A percentile compares a stretch with the other conserved stretches of the same genome.
These are phyloP conservation scores for Sphinx pinastri DNA, from an alignment of 2,888 invertebrate species.

Conservation along the genomic window DNA sequence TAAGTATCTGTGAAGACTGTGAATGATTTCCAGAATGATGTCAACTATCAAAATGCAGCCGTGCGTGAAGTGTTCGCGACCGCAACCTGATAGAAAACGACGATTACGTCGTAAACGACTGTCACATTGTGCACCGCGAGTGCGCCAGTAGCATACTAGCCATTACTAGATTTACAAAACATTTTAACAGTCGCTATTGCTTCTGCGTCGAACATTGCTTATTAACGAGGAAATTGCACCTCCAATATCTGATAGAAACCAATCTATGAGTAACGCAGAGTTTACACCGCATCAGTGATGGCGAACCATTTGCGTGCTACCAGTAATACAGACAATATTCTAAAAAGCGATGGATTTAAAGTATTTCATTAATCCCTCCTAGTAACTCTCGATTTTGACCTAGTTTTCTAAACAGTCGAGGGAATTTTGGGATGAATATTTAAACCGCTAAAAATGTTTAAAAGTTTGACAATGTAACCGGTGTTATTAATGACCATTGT, in stretches of 20 bases:
- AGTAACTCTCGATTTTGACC: too few relatives aligned
- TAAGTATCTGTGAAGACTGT: constrained; percentile 36
- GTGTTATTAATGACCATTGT: too few relatives aligned
- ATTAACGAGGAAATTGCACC: constrained; percentile 65
- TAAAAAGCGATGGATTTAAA: too few relatives aligned
- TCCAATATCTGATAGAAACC: constrained; percentile 45
- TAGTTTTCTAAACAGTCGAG: too few relatives aligned
- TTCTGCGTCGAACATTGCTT: constrained; percentile 62
- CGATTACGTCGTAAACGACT: constrained; percentile 76
- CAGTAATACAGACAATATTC: too few relatives aligned
- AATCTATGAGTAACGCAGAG: constrained; percentile 38
- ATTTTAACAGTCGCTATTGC: constrained; percentile 62
- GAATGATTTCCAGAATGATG: constrained; percentile 51
- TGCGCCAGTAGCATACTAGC: constrained; percentile 67
- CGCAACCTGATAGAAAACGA: constrained; percentile 81
- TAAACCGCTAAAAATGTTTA: too few relatives aligned
- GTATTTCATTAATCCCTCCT: too few relatives aligned
- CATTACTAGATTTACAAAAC: constrained; percentile 80
- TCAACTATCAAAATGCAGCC: constrained; percentile 57
- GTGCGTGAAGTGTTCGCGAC: constrained; percentile 75
- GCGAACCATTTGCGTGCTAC: background rate
- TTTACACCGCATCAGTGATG: constrained; percentile 26
- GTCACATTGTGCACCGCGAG: constrained; percentile 71
- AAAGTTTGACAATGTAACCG: too few relatives aligned
- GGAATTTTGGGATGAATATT: too few relatives aligned